Evolutionary conservation across 2,797 vertebrate genomes (phyloP), one percentile per base, ranked within the genome.

Genomic region (Sarcoramphus papa): DNA sequence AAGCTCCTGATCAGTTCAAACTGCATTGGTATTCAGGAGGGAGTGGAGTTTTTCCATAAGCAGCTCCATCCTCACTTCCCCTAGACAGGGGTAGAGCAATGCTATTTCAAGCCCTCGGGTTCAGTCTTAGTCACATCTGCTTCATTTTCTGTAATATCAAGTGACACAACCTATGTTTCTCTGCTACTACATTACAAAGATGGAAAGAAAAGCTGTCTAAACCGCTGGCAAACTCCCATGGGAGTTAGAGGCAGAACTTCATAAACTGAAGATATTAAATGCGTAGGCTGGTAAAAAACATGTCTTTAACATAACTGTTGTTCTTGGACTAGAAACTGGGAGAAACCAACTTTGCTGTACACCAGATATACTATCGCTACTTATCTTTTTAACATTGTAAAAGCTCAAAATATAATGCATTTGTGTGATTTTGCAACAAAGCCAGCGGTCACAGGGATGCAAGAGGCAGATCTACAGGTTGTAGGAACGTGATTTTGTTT

Each of bases 221-320:
- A 86, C 33, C 31, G 40, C 41, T 9, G 11, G 33, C 10, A 72
- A 41, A 67, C 14, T 54, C 57, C 57, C 35, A 12, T 0, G 12
- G 53, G 50, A 72, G 24, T 24, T 6, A 31, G 16, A 75, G 12
- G 27, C 60, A 85, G 30, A 72, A 50, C 33, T 89, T 53, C 7
- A 15, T 23, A 64, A 83, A 72, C 5, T 33, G 41, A 68, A 47
- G 16, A 18, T 59, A 64, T 47, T 51, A 68, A 85, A 20, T 3
- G 43, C 0, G 0, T 0, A 12, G 6, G 35, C n/a, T 72, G 48
- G 37, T 14, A 53, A 47, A 27, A 43, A 73, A 53, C 25, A 35
- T 24, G 1, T 11, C n/a, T 47, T 80, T 14, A 60, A 63, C 4
- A 0, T 6, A 37, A 54, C 30, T 40, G 7, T 33, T 81, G 31